Evolutionary conservation across 2,888 invertebrate species (phyloP).

Genomic region (Acanthoscelides obtectus): DNA sequence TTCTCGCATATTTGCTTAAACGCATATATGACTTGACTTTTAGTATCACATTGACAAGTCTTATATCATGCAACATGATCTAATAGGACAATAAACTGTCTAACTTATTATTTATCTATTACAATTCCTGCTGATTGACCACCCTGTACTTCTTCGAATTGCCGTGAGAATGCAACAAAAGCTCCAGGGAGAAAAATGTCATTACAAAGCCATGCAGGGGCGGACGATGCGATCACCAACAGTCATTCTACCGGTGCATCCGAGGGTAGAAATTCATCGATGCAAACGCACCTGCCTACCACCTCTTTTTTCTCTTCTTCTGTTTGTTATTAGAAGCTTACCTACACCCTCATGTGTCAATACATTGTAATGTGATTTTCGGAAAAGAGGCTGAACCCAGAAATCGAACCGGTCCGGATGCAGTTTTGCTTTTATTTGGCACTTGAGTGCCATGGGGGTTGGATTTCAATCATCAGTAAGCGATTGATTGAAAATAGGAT

Average conservation of each 20-base stretch:
- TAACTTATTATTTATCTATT: too few relatives aligned
- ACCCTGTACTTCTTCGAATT: background rate
- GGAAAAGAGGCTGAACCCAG: background rate
- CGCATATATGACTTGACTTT: too few relatives aligned
- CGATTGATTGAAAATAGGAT: background rate
- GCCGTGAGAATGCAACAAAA: background rate
- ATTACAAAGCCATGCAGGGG: background rate
- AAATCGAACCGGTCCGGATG: background rate
- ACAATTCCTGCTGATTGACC: too few relatives aligned
- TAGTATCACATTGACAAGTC: too few relatives aligned
- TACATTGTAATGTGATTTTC: slow-evolving; percentile 31
- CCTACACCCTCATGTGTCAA: slow-evolving; percentile 29
- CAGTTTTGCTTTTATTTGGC: background rate
- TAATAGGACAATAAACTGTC: too few relatives aligned
- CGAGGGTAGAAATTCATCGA: background rate
- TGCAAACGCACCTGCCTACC: background rate
- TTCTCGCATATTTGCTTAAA: too few relatives aligned
- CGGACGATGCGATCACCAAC: background rate
- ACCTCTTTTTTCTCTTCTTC: background rate
- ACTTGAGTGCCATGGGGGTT: background rate
- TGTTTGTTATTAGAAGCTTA: slow-evolving; percentile 8
- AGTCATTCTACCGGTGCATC: background rate
- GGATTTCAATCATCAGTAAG: background rate
- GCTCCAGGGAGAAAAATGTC: background rate
- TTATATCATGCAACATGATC: too few relatives aligned